Conservation (phyloP, 2,888 invertebrate species). For the Eupeodes latifasciatus region DNA sequence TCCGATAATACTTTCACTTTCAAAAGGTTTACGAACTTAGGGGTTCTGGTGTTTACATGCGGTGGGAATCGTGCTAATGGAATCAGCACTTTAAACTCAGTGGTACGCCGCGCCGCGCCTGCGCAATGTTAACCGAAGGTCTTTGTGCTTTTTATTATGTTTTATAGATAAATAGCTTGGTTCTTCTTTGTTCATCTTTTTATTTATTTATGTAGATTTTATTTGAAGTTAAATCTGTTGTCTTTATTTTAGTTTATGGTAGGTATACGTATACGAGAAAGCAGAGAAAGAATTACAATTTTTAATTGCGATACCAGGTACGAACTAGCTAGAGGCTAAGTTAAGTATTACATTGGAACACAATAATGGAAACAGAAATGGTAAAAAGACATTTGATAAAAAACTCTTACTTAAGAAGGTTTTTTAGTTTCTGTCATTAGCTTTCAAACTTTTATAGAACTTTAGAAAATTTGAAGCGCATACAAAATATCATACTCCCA, state of each 20-base stretch:
- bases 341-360: no score
- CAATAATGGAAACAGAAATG: no score
- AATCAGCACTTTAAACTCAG: conserved; percentile 26
- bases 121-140: conserved; percentile 73
- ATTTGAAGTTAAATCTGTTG: not conserved
- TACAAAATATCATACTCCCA: no score
- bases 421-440: no score
- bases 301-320: no score
- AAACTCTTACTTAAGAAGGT: no score
- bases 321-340: no score
- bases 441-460: no score
- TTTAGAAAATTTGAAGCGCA: no score
- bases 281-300: no score
- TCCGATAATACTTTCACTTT: conserved; percentile 84
- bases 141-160: conserved; percentile 57
- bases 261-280: not conserved
- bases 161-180: not conserved
- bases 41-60: conserved; percentile 81
- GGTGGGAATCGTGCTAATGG: conserved; percentile 66
- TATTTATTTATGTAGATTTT: conserved; percentile 11
- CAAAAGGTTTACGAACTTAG: conserved; percentile 84
- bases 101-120: conserved; percentile 25
- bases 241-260: not conserved
- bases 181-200: conserved; percentile 24
- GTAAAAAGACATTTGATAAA: no score